Conservation (phyloP, 2,797 vertebrate genomes). For the Melanotaenia parkinsoni region DNA sequence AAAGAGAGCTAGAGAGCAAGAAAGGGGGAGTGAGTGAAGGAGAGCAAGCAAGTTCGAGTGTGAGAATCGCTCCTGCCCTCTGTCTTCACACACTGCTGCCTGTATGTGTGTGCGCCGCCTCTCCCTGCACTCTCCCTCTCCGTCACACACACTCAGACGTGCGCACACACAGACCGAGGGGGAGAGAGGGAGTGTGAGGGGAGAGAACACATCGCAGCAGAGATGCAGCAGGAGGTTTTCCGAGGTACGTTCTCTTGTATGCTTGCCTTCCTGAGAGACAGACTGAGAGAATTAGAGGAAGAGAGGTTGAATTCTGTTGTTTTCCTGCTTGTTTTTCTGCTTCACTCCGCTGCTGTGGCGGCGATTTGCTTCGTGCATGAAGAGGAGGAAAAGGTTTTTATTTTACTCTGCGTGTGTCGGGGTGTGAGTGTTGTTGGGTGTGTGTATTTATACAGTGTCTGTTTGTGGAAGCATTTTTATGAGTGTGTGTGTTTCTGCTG, state of each 20-base stretch:
- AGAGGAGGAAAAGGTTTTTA: slow-evolving; percentile 79
- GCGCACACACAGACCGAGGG: slow-evolving; percentile 79
- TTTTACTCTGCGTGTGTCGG: slow-evolving; percentile 70
- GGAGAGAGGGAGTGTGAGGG: slow-evolving; percentile 80
- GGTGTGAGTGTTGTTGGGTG: slow-evolving; percentile 71
- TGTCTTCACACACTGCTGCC: slow-evolving; percentile 86
- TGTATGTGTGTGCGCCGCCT: slow-evolving; percentile 79
- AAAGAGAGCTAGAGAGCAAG: slow-evolving; percentile 53
- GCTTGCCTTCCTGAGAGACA: slow-evolving; percentile 84
- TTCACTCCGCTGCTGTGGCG: slow-evolving; percentile 67
- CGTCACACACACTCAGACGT: slow-evolving; percentile 72
- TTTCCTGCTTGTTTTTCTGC: slow-evolving; percentile 78
- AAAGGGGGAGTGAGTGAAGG: slow-evolving; percentile 66
- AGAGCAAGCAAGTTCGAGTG: slow-evolving; percentile 79
- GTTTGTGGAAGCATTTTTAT: slow-evolving; percentile 47
- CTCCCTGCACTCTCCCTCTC: slow-evolving; percentile 64
- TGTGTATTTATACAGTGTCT: slow-evolving; percentile 63
- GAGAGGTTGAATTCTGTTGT: slow-evolving; percentile 79
- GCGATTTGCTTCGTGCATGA: slow-evolving; percentile 72
- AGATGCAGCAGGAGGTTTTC: slow-evolving; percentile 89
- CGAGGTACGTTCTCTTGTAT: slow-evolving; percentile 89
- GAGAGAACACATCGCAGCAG: slow-evolving; percentile 88
- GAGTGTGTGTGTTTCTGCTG: slow-evolving; percentile 30
- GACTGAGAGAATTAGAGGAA: slow-evolving; percentile 78
- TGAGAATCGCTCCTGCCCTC: slow-evolving; percentile 87